Conservation (phyloP, 2,888 invertebrate species). For the Pardosa pseudoannulata region DNA sequence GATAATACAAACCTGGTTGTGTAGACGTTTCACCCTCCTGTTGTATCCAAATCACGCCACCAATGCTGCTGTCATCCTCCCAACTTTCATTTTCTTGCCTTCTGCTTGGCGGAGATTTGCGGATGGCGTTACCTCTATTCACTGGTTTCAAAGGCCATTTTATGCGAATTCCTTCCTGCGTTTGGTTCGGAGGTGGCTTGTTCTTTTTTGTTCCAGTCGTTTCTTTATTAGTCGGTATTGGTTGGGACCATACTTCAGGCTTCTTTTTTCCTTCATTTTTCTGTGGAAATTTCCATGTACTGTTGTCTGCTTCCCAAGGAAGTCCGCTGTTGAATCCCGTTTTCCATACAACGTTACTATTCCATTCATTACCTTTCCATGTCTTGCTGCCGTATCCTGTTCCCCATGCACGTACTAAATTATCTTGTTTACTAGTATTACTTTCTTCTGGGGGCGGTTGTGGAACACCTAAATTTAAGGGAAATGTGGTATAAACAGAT, state of each 20-base stretch:
- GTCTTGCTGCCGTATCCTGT: constrained; percentile 66
- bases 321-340: constrained; percentile 33
- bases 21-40: not conserved
- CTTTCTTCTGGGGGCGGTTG: not conserved
- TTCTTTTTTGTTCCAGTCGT: not conserved
- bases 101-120: constrained; percentile 39
- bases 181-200: not conserved
- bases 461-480: not conserved
- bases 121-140: not conserved
- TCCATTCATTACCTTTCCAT: constrained; percentile 61
- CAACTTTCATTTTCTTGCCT: constrained; percentile 49
- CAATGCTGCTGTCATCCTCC: constrained; percentile 42
- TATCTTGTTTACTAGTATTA: not conserved
- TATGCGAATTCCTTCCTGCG: not conserved
- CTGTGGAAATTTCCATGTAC: constrained; percentile 46
- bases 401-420: constrained; percentile 50
- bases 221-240: constrained; percentile 21
- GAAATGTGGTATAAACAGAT: too few species aligned
- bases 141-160: constrained; percentile 44
- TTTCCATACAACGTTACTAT: constrained; percentile 66
- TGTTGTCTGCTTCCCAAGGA: constrained; percentile 33
- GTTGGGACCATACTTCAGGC: constrained; percentile 46
- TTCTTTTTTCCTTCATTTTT: constrained; percentile 13
- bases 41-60: constrained; percentile 49
- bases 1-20: not conserved